These are phyloP conservation scores for Acromyrmex charruanus DNA, from an alignment of 1,140 invertebrate species.

Conservation along the genomic window DNA sequence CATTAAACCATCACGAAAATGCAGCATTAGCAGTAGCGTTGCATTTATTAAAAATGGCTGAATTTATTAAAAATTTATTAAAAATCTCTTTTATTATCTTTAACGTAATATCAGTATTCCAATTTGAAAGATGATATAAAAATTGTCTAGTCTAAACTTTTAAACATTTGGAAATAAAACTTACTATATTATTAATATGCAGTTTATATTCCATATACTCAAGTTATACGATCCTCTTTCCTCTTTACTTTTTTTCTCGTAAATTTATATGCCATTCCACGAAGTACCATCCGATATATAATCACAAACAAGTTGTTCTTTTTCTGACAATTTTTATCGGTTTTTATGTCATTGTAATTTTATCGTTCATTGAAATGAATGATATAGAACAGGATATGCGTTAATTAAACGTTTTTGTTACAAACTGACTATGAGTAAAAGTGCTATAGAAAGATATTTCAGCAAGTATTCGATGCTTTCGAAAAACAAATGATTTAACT, in stretches of 20 bases:
- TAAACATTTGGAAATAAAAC: not conserved
- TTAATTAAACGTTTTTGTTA: no score
- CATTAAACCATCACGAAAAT: conserved; percentile 33
- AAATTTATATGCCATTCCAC: conserved; percentile 22
- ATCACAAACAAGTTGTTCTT: conserved; percentile 9
- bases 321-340: no score
- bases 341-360: no score
- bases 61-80: no score
- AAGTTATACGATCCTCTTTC: not conserved
- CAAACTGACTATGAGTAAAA: no score
- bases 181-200: not conserved
- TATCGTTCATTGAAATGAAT: no score
- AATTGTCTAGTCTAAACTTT: not conserved
- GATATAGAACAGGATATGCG: no score
- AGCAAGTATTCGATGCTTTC: no score
- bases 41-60: conserved; percentile 25
- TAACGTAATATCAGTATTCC: not conserved
- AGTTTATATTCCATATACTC: not conserved
- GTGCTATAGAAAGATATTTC: no score
- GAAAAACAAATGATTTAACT: no score
- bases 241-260: not conserved
- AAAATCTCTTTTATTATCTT: not conserved
- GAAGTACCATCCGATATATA: not conserved
- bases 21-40: conserved; percentile 5
- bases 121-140: not conserved